Base-by-base conservation (phyloP, 2,797 vertebrate species). In the Uromys caudimaculatus region DNA sequence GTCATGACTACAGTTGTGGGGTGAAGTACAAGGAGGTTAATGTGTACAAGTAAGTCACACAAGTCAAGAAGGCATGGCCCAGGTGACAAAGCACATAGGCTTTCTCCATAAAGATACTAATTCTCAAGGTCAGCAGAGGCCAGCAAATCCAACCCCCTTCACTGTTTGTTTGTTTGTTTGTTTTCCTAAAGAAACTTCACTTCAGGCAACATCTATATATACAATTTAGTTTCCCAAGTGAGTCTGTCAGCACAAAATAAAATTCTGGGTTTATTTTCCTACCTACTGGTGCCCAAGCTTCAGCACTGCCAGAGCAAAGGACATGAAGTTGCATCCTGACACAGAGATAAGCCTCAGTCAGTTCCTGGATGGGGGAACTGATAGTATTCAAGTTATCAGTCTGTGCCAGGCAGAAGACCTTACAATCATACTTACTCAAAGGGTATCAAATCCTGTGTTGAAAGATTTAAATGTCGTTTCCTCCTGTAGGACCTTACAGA, bases 311-410 rank as follows among this genome's bases (percentile, higher is more conserved):
- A 12, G 6, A 60, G 67, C 35, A 94, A 95, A 85, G 41, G 6
- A 11, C 10, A 27, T 1, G 1, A 6, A 24, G 24, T 16, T 54
- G 16, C 8, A 52, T 7, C 10, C 52, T 52, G 10, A n/a, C 2
- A 8, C 14, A 38, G 16, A 84, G 58, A 50, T 27, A n/a, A 93
- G 69, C 47, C n/a, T 87, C 41, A 27, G 50, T 14, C 29, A 69
- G 16, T 78, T 60, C 21, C 6, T 12, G 24, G 62, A 56, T 3
- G 17, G 29, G 32, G 8, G 29, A 78, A 81, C 24, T 52, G 50
- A 29, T 82, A 77, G 44, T 16, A 50, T 52, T 90, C 12, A 79
- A 2, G 56, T 91, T 64, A 94, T 41, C 54, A 64, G 16, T 23
- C 54, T 13, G 14, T 75, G 17, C 17, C 79, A 92, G 73, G 24